Base-by-base conservation (phyloP, 2,797 vertebrate species). In the Ispidina picta region DNA sequence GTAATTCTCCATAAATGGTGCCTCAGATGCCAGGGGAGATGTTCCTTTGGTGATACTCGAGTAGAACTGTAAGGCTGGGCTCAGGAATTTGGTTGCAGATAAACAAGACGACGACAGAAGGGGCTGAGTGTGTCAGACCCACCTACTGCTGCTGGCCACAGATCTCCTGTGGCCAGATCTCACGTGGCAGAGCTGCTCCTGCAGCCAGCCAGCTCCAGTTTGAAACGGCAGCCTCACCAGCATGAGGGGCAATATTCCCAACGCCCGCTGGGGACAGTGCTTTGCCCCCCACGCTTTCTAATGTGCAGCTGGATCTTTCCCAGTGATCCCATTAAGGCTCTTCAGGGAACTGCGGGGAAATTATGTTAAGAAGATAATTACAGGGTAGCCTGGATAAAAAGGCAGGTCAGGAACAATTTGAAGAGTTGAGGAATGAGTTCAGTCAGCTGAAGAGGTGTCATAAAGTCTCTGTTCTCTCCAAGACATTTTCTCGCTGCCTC, bases 281-380 rank as follows among this genome's bases (percentile, higher is more conserved):
- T 72, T 78, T 66, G 49, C 73, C 76, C 85, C 79, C 64, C 41
- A 7, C 0, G 0, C 83, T 86, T 56, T 59, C 66, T 91, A 64
- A 93, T 65, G 75, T 11, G 33, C 63, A 54, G 79, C 92, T 93
- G 94, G 91, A 94, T 44, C 89, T 51, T 83, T 83, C 94, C 92
- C 94, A 95, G 85, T 54, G 87, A 95, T 91, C 87, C 92, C 89
- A 92, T 95, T 95, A 95, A 84, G 49, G 51, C 66, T 81, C 56
- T 78, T 88, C 33, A n/a, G 86, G 89, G 94, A 91, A 51, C 75
- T 41, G 33, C 10, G 0, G 41, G 69, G 72, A 93, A 96, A 95
- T 94, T 28, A 86, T 23, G 33, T 92, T 95, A 92, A 83, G 77
- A 59, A 59, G 86, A 35, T 90, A 89, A 91, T 91, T 90, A 51